Conservation (phyloP, 2,888 invertebrate genomes). For the Heliconius sara region DNA sequence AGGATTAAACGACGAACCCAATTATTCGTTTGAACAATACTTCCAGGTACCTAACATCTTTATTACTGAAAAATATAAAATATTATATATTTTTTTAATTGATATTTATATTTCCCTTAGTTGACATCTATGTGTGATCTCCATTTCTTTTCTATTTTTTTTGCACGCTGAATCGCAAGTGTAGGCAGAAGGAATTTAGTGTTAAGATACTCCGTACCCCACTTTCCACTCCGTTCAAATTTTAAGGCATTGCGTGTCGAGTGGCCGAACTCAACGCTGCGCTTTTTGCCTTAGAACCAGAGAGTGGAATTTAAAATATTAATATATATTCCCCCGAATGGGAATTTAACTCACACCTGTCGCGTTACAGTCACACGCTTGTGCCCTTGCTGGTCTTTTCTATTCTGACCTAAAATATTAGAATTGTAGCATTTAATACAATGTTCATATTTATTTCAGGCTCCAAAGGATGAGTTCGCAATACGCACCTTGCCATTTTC, state of each 20-base stretch:
- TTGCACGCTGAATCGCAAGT: background rate
- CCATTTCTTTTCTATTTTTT: background rate
- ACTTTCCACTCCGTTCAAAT: no score
- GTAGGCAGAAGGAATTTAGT: no score
- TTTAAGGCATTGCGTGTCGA: no score
- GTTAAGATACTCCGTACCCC: no score
- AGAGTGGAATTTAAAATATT: background rate
- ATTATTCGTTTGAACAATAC: conserved; percentile 85
- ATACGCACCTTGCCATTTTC: conserved; percentile 79
- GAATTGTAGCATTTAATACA: background rate
- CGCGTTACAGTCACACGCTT: background rate
- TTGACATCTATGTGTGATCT: no score
- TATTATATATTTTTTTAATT: no score
- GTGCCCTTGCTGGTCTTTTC: background rate
- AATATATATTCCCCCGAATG: background rate
- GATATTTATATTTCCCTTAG: no score
- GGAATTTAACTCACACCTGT: background rate
- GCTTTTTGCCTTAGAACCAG: no score
- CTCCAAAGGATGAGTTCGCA: conserved; percentile 81
- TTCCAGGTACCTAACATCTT: conserved; percentile 71
- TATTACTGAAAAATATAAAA: background rate
- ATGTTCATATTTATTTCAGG: conserved; percentile 65
- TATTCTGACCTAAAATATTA: background rate
- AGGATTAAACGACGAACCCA: conserved; percentile 81
- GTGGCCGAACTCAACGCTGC: no score